phyloP scores from a whole-genome alignment of 2,113 vertebrate genomes.

The Eonycteris spelaea region DNA sequence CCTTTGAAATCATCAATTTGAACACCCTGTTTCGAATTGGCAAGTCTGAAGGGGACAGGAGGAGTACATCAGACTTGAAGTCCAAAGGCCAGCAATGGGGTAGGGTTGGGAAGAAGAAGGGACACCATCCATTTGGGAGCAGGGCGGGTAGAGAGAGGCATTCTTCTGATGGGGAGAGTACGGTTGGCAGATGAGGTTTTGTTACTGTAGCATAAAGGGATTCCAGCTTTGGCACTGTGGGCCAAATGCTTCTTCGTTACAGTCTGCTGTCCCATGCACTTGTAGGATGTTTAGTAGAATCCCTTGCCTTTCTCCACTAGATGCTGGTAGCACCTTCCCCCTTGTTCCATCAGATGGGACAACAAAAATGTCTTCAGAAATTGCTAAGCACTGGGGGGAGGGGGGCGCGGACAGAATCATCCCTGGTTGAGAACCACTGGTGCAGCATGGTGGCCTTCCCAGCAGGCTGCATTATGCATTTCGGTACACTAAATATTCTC shows the following conservation, averaged over 20 bases:
- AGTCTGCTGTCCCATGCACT: background rate
- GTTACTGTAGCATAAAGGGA: background rate
- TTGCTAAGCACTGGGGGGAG: no score
- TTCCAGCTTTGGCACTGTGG: background rate
- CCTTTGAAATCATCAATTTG: slow-evolving; percentile 79
- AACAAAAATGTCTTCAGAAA: background rate
- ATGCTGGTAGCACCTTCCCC: background rate
- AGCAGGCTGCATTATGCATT: background rate
- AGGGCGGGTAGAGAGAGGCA: background rate
- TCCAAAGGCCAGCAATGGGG: background rate
- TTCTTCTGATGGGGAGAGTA: background rate
- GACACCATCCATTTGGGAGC: background rate
- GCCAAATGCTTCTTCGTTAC: background rate
- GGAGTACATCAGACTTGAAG: background rate
- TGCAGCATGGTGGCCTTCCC: background rate
- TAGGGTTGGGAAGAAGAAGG: no score
- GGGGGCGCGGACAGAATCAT: background rate
- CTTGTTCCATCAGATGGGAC: background rate
- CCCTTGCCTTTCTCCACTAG: background rate
- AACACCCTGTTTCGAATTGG: slow-evolving; percentile 72
- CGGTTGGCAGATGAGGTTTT: background rate
- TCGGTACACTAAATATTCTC: background rate
- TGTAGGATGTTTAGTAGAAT: background rate
- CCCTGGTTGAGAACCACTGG: background rate
- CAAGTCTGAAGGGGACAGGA: slow-evolving; percentile 46